Evolutionary conservation across 1,140 invertebrate species (phyloP).

Genomic region (Mycetomoellerius zeteki): DNA sequence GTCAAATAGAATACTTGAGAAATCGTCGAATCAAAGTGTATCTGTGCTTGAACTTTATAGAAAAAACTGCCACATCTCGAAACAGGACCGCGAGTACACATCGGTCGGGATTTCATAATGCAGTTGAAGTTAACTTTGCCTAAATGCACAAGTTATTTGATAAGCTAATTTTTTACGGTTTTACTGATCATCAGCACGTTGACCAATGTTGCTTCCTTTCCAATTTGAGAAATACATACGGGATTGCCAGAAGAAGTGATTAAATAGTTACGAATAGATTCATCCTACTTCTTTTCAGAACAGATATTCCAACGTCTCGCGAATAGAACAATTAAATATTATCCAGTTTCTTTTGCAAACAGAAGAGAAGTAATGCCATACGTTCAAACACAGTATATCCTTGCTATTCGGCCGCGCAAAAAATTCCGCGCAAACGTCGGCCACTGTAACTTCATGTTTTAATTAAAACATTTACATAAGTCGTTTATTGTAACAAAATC

Average conservation of each 20-base stretch:
- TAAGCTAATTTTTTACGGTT: constrained; percentile 11
- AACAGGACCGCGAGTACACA: neutral
- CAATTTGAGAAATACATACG: constrained; percentile 15
- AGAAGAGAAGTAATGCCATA: neutral
- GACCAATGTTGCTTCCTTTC: constrained; percentile 31
- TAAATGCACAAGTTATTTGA: constrained; percentile 25
- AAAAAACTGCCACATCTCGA: constrained; percentile 31
- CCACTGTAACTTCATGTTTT: neutral
- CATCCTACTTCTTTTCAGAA: neutral
- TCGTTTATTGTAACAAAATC: neutral
- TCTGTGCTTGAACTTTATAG: constrained; percentile 12
- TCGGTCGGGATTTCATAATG: constrained; percentile 13
- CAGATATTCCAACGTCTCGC: neutral
- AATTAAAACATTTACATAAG: neutral
- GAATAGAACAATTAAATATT: neutral
- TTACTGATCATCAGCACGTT: constrained; percentile 26
- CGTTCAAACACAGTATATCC: neutral
- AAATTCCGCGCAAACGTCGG: neutral
- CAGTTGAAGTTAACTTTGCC: constrained; percentile 8
- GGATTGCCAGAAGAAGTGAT: constrained; percentile 7
- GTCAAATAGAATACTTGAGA: constrained; percentile 63
- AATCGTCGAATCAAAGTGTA: constrained; percentile 40
- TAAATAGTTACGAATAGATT: neutral
- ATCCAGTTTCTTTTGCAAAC: neutral
- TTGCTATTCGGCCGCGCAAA: neutral